Percentiles rank a stretch among this genome's conserved stretches.
phyloP scores from a whole-genome alignment of 2,888 invertebrate species.

The Mayetiola destructor region DNA sequence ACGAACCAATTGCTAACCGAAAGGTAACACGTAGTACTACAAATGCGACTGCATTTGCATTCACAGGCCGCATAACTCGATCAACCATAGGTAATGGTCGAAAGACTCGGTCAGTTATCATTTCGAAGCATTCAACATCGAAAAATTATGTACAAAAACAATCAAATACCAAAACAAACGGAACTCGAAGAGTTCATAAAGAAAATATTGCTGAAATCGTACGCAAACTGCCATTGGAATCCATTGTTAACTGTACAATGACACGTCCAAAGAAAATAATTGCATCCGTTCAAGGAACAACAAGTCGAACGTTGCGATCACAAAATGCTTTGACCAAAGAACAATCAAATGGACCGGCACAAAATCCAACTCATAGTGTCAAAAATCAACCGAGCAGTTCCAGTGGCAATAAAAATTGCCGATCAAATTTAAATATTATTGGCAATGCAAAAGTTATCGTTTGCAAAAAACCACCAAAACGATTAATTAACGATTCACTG shows the following conservation, averaged over 20 bases:
- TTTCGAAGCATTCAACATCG: not conserved
- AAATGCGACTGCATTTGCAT: too few species aligned
- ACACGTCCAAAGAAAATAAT: not conserved
- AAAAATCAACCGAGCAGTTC: not conserved
- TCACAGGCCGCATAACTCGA: not conserved
- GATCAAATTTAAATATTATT: not conserved
- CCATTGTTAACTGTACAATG: not conserved
- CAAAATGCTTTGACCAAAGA: conserved; percentile 6
- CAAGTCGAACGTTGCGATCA: conserved; percentile 7
- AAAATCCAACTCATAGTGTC: not conserved
- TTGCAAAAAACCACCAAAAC: conserved; percentile 3
- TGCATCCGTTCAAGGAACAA: too few species aligned
- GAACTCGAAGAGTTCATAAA: not conserved
- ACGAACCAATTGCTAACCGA: not conserved
- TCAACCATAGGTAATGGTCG: conserved; percentile 7
- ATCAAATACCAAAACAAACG: too few species aligned
- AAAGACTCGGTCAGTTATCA: not conserved
- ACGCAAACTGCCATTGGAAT: not conserved
- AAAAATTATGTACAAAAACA: too few species aligned
- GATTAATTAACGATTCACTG: not conserved
- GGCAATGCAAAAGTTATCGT: not conserved
- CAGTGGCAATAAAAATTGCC: not conserved
- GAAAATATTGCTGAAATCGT: conserved; percentile 1
- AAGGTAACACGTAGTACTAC: not conserved
- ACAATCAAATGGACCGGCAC: not conserved